These are phyloP conservation scores for Drosophila lutescens DNA, from an alignment of 2,888 invertebrate genomes.

Conservation along the genomic window DNA sequence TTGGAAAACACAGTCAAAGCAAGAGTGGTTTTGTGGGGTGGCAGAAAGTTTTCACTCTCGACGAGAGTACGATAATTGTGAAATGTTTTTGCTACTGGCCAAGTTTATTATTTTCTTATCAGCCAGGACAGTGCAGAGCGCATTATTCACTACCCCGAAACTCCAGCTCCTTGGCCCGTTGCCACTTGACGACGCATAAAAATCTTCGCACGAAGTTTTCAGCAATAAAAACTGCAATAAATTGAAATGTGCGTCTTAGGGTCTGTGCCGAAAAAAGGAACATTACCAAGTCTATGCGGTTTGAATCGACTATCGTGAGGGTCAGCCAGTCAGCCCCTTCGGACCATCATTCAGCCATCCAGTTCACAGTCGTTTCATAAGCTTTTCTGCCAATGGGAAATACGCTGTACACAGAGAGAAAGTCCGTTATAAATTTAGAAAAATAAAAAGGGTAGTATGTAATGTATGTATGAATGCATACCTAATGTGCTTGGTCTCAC, in stretches of 20 bases:
- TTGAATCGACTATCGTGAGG: constrained; percentile 36
- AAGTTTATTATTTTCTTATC: constrained; percentile 70
- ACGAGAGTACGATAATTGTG: constrained; percentile 61
- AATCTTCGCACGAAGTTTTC: constrained; percentile 56
- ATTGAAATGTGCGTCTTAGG: constrained; percentile 66
- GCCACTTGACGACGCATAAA: constrained; percentile 68
- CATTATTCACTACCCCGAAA: constrained; percentile 23
- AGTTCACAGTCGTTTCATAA: constrained; percentile 46
- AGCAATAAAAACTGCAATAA: constrained; percentile 74
- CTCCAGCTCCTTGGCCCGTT: constrained; percentile 16
- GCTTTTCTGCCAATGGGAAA: constrained; percentile 52
- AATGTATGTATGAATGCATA: no score
- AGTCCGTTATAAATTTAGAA: background rate
- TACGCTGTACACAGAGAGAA: constrained; percentile 7
- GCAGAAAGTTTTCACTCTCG: constrained; percentile 50
- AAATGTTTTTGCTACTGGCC: constrained; percentile 60
- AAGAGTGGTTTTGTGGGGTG: constrained; percentile 38
- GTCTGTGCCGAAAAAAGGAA: constrained; percentile 47
- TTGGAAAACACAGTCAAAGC: constrained; percentile 47
- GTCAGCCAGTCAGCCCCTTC: constrained; percentile 31
- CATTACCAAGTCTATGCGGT: constrained; percentile 56
- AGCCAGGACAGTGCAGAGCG: constrained; percentile 40
- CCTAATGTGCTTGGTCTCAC: no score
- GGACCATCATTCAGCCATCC: constrained; percentile 48
- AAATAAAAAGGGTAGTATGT: no score